Base-by-base conservation (phyloP, 2,888 invertebrate species). In the Ectemnius lituratus region DNA sequence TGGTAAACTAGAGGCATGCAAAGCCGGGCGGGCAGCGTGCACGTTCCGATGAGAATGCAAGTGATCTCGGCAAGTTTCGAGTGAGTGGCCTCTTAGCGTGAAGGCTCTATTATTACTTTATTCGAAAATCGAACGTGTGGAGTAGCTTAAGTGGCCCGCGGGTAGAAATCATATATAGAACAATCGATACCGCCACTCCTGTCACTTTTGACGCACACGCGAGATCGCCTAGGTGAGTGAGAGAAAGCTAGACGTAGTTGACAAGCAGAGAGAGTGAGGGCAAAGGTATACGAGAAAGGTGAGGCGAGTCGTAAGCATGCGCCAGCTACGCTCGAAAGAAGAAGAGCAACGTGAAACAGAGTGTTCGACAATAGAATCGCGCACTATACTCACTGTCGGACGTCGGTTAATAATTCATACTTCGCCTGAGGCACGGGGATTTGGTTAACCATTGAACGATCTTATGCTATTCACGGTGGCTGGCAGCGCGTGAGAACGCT, bases 401-500 rank as follows among this genome's bases (percentile, higher is more conserved):
- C 80, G 75, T 84, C 84, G 59, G 80, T 84, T 78, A 88, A 70
- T 65, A 88, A 79, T 84, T 87, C 83, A 82, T 88, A 88, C 62
- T 88, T 86, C 58, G 86, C 84, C 83, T 86, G 84, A 58, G 85
- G 84, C 79, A 85, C 84, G 65, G 85, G 82, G 65, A 85, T 86
- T 84, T 87, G 86, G 76, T 87, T 85, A 85, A 86, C 85, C 86
- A 87, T 88, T 87, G 87, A 87, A 71, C 67, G 77, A 16, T 14
- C 16, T 16, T 52, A 16, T 52, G 14, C 52, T 52, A 16, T 16
- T 14, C 14, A 52, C n/a, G 52, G 52, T 14, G 52, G 52, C 52
- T 52, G 52, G 52, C 52, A 52, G 52, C 52, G 14, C 52, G 52
- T 16, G 52, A 52, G 52, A 52, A 14, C 14, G 52, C 52, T 11